Base-by-base conservation (phyloP, 2,888 invertebrate genomes). In the Epistrophella euchroma region DNA sequence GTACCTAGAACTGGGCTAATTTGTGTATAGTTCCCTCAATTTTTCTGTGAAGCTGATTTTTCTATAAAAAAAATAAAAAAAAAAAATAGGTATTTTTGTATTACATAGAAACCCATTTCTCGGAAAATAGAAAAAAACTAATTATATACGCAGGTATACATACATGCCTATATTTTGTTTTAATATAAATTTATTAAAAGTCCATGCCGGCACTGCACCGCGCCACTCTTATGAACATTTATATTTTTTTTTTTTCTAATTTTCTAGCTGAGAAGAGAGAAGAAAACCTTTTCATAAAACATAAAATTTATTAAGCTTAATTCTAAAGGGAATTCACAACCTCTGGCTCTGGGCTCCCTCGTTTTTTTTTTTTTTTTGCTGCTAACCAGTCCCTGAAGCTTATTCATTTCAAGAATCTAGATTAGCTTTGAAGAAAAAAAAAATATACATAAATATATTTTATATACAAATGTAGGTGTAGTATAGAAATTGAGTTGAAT, bases 231-330 rank as follows among this genome's bases (percentile, higher is more conserved):
- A 86, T 77, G 77, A 86, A 82, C 77, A 82, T 81, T 70, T 74
- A 86, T 81, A 82, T 86, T 73, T 81, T 70, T 73, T n/a, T 81
- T 81, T 77, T 86, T 73, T 81, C 70, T 45, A 45, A 45, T 45
- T 17, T 32, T 32, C 45, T 32, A 64, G 45, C 74, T 81, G 50
- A 40, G 37, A 60, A n/a, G 47, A 76, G 76, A 81, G 72, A 17
- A 40, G 22, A 22, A 66, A 81, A 81, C 74, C 86, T 86, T 77
- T 82, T 82, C 86, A 86, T 82, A 82, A 86, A 70, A 86, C 62
- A 82, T 82, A 86, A 77, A 76, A 86, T 86, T 86, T 86, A 86
- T 81, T 81, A 74, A 77, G 86, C 82, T 77, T 58, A 86, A 77
- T 77, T 86, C 86, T 73, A 82, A 70, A 75, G 85, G 85, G 76